A percentile compares a stretch with the other conserved stretches of the same genome.
These are phyloP conservation scores for Channa striata DNA, from an alignment of 2,797 vertebrate species.

Conservation along the genomic window DNA sequence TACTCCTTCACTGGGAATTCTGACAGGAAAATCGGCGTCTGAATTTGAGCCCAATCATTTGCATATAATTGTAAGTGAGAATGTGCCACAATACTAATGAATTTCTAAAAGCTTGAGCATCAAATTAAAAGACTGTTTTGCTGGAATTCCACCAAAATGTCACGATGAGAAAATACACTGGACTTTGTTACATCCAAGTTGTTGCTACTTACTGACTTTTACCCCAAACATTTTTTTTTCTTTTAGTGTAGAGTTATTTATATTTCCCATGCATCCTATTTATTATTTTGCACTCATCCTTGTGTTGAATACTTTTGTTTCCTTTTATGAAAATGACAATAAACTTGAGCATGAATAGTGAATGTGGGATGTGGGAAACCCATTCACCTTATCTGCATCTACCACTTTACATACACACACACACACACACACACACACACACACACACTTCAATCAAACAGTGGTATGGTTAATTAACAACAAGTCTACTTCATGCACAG, in stretches of 20 bases:
- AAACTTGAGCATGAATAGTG: too few species aligned
- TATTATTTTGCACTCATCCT: too few species aligned
- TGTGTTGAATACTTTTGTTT: too few species aligned
- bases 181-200: background rate
- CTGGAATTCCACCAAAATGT: background rate
- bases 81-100: conserved; percentile 36
- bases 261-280: too few species aligned
- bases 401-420: too few species aligned
- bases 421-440: background rate
- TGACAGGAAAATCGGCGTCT: conserved; percentile 24
- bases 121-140: background rate
- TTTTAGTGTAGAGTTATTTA: too few species aligned
- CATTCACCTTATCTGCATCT: too few species aligned
- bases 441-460: conserved; percentile 53
- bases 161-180: background rate
- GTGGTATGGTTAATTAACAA: conserved; percentile 69
- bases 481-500: conserved; percentile 57
- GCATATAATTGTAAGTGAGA: background rate
- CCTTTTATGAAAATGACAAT: too few species aligned
- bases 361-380: conserved; percentile 28
- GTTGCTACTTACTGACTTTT: background rate
- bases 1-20: conserved; percentile 7
- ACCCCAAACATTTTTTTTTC: too few species aligned
- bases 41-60: background rate
- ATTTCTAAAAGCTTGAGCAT: background rate